phyloP scores from a whole-genome alignment of 2,888 invertebrate genomes.

The Campoletis raptor region DNA sequence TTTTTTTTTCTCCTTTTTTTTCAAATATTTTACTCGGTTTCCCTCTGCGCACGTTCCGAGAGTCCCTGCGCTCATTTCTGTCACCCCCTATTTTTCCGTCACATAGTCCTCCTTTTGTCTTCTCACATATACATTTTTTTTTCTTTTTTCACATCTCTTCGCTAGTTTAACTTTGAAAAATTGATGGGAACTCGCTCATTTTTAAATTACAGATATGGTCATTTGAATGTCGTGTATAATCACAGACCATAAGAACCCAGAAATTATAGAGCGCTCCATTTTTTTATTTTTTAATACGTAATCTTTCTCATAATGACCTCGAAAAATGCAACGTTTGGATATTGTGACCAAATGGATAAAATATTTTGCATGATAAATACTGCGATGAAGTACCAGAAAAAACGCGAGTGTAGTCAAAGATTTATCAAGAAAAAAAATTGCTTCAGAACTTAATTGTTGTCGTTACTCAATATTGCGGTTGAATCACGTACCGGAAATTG shows the following conservation, averaged over 20 bases:
- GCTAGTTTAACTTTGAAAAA: conserved; percentile 53
- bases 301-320: not conserved
- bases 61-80: conserved; percentile 59
- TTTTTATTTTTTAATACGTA: not conserved
- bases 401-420: not conserved
- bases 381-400: not conserved
- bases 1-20: conserved; percentile 71
- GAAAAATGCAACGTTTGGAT: conserved; percentile 69
- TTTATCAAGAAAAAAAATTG: conserved; percentile 2
- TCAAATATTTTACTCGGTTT: conserved; percentile 46
- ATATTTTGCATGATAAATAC: not conserved
- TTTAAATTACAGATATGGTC: conserved; percentile 82
- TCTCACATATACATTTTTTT: not conserved
- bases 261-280: not conserved
- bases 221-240: conserved; percentile 78
- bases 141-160: conserved; percentile 5
- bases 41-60: conserved; percentile 65
- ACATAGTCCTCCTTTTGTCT: conserved; percentile 38
- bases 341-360: not conserved
- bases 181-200: conserved; percentile 67
- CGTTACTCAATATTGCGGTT: not conserved
- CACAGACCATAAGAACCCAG: not conserved
- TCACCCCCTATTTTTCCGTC: conserved; percentile 64
- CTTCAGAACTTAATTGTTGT: not conserved
- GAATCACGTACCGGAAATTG: conserved; percentile 26